phyloP scores from a whole-genome alignment of 2,888 invertebrate species.

The Pinctada fucata region DNA sequence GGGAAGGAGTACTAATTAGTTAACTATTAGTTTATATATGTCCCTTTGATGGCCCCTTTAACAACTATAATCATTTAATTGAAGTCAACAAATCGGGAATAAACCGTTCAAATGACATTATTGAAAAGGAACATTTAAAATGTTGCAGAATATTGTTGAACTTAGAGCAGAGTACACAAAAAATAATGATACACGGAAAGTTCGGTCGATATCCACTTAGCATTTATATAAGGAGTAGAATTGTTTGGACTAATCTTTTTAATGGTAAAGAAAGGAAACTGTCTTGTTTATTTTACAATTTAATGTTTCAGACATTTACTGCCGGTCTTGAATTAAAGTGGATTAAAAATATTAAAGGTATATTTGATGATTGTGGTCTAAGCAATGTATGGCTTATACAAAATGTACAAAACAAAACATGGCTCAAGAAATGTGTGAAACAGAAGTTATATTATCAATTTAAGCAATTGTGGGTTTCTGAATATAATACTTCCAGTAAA shows the following conservation, averaged over 20 bases:
- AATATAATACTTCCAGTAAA: no score
- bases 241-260: neutral
- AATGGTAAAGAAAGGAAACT: neutral
- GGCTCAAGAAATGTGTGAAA: neutral
- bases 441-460: neutral
- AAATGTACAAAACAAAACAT: neutral
- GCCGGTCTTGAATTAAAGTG: neutral
- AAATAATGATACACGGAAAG: conserved; percentile 4
- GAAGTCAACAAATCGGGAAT: no score
- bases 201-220: neutral
- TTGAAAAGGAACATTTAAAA: conserved; percentile 3
- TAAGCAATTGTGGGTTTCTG: neutral
- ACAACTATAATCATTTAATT: no score
- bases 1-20: no score
- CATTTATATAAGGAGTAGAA: neutral
- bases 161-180: neutral
- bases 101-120: neutral
- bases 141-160: neutral
- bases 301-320: neutral
- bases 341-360: neutral
- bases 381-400: no score
- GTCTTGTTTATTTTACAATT: neutral
- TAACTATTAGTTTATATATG: no score
- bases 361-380: neutral
- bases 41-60: no score